Conservation (phyloP, 2,888 invertebrate species). For the Sinopyrophorus schimmeli region DNA sequence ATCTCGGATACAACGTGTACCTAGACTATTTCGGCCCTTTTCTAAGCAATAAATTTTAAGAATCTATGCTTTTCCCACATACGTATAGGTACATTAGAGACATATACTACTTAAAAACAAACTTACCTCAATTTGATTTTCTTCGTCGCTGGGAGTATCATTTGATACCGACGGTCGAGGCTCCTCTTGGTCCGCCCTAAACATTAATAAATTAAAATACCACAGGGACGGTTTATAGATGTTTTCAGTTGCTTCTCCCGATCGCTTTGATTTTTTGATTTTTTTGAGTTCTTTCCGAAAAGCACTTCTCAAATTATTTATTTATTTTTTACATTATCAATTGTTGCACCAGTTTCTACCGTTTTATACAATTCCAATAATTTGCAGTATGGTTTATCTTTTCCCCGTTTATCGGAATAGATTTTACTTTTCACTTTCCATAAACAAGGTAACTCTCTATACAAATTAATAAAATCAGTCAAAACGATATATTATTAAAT, state of each 20-base stretch:
- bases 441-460: conserved; percentile 25
- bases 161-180: no score
- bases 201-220: conserved; percentile 16
- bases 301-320: conserved; percentile 26
- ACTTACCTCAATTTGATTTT: no score
- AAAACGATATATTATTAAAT: no score
- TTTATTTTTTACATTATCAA: conserved; percentile 30
- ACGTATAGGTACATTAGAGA: no score
- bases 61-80: no score
- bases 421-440: conserved; percentile 25
- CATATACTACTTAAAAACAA: no score
- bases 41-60: no score
- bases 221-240: conserved; percentile 10
- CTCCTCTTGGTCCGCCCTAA: conserved; percentile 16
- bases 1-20: no score
- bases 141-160: no score
- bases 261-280: conserved; percentile 8
- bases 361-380: no score
- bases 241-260: conserved; percentile 8
- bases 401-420: conserved; percentile 17
- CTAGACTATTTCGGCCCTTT: no score
- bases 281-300: conserved; percentile 30
- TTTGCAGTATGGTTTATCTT: conserved; percentile 23
- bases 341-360: conserved; percentile 24
- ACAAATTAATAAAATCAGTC: conserved; percentile 23